Evolutionary conservation across 2,888 invertebrate genomes (phyloP).

Genomic region (Cephus runcator): DNA sequence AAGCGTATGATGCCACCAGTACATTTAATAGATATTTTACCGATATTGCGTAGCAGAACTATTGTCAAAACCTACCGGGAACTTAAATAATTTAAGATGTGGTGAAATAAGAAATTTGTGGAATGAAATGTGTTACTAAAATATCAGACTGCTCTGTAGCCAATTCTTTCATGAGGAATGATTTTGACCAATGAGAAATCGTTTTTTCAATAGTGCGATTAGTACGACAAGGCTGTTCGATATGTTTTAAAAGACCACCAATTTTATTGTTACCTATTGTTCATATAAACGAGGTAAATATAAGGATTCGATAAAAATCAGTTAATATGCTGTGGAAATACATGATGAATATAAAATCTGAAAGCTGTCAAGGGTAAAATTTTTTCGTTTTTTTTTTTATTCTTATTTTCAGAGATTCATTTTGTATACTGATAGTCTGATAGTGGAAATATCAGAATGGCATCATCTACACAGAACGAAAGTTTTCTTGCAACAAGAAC

Average conservation of each 20-base stretch:
- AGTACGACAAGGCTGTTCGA: background rate
- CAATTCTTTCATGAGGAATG: background rate
- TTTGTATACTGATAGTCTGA: no score
- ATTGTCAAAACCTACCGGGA: no score
- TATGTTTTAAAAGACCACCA: background rate
- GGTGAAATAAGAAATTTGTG: no score
- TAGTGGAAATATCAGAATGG: background rate
- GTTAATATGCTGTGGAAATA: background rate
- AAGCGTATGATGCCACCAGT: no score
- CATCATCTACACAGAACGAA: background rate
- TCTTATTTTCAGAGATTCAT: no score
- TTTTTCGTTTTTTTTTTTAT: no score
- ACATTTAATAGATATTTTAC: no score
- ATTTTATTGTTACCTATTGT: background rate
- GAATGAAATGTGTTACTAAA: background rate
- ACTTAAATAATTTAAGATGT: no score
- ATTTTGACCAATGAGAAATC: background rate
- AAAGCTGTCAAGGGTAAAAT: no score
- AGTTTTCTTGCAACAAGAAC: background rate
- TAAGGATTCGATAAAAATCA: background rate
- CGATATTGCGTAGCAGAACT: no score
- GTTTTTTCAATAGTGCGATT: background rate
- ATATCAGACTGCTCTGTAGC: background rate
- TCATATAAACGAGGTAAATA: background rate
- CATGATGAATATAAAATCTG: background rate